Percentiles rank a stretch among this genome's conserved stretches.
Conservation (phyloP, 1,140 invertebrate genomes). For the Procambarus clarkii region DNA sequence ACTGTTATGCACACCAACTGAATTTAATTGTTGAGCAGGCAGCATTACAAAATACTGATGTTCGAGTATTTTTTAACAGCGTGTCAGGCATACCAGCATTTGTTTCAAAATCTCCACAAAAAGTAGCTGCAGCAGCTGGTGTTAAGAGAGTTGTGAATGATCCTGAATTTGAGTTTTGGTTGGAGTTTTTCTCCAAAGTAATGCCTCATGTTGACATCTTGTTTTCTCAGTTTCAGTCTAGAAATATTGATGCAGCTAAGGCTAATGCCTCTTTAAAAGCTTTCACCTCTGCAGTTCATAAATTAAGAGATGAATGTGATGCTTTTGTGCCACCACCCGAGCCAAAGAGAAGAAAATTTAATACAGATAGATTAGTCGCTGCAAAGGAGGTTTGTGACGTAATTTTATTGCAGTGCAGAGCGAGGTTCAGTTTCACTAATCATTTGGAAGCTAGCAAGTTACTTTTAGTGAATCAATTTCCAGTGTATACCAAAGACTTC, state of each 20-base stretch:
- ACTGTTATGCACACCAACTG: slow-evolving; percentile 1
- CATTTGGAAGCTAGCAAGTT: slow-evolving; percentile 60
- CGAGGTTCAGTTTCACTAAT: slow-evolving; percentile 48
- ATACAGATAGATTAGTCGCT: neutral
- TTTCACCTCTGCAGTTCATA: too few species aligned
- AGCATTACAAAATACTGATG: neutral
- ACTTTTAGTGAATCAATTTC: slow-evolving; percentile 40
- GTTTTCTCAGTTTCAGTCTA: slow-evolving; percentile 45
- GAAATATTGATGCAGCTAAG: neutral
- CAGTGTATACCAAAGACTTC: slow-evolving; percentile 32
- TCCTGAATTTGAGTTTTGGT: slow-evolving; percentile 52
- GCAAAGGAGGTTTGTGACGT: neutral
- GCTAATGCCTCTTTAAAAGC: too few species aligned
- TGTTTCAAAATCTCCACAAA: slow-evolving; percentile 8
- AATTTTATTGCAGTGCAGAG: slow-evolving; percentile 22
- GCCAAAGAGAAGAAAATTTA: neutral
- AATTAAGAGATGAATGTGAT: slow-evolving; percentile 33
- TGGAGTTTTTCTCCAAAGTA: slow-evolving; percentile 55
- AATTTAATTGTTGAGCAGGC: neutral
- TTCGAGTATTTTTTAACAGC: neutral
- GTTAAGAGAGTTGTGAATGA: slow-evolving; percentile 39
- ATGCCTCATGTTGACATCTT: slow-evolving; percentile 59
- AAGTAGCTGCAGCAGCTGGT: slow-evolving; percentile 31
- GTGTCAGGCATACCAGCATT: neutral
- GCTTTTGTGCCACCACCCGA: neutral